Percentiles rank a stretch among this genome's conserved stretches.
These are phyloP conservation scores for Halocynthia roretzi DNA, from an alignment of 23 tunicate genomes.

Conservation along the genomic window DNA sequence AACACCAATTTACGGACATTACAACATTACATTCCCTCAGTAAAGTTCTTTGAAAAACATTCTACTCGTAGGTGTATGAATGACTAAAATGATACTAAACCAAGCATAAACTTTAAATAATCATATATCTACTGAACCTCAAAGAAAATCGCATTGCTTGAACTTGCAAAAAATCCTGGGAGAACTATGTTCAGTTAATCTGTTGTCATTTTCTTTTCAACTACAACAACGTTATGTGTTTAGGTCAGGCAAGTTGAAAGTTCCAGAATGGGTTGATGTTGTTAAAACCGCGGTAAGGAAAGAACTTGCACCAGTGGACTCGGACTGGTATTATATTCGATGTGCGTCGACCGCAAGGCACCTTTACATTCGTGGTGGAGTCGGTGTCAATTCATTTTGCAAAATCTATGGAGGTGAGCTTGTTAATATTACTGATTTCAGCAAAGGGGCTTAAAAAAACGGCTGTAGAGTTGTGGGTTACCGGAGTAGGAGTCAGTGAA, in stretches of 20 bases:
- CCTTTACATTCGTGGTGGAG: conserved; percentile 79
- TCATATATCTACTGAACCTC: too few species aligned
- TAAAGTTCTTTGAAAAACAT: too few species aligned
- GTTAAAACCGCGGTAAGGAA: conserved; percentile 90
- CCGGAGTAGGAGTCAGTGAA: too few species aligned
- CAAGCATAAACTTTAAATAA: too few species aligned
- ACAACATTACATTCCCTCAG: too few species aligned
- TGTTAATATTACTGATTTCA: background rate
- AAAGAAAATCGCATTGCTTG: background rate
- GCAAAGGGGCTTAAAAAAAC: too few species aligned
- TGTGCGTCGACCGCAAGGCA: conserved; percentile 95
- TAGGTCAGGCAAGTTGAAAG: conserved; percentile 89
- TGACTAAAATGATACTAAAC: too few species aligned
- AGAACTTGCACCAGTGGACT: conserved; percentile 85
- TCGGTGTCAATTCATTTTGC: conserved; percentile 71
- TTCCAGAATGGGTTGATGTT: conserved; percentile 93
- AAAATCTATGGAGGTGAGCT: conserved; percentile 87
- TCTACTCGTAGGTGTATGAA: too few species aligned
- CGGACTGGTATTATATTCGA: conserved; percentile 95
- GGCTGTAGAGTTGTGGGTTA: too few species aligned
- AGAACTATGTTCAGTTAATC: background rate
- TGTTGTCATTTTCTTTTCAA: background rate
- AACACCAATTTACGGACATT: too few species aligned
- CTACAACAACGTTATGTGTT: background rate
- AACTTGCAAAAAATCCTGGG: background rate